These are phyloP conservation scores for Drosophila quadrilineata DNA, from an alignment of 1,140 invertebrate species.

Conservation along the genomic window DNA sequence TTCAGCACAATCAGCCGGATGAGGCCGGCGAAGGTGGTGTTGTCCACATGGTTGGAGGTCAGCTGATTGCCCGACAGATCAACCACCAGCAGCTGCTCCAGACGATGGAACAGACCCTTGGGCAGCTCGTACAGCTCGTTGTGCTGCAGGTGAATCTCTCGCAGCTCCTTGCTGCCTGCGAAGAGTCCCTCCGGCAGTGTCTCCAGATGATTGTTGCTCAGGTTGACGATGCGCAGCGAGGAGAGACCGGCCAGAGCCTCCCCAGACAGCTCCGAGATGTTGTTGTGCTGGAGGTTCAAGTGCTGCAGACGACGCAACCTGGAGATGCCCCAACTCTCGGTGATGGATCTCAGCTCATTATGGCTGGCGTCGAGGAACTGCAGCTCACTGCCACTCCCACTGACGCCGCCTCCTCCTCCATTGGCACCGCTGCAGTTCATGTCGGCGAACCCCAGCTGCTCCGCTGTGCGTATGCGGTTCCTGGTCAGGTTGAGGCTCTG, in stretches of 20 bases:
- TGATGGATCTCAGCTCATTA: slow-evolving; percentile 88
- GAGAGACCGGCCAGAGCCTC: slow-evolving; percentile 89
- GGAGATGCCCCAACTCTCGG: slow-evolving; percentile 87
- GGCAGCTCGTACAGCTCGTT: slow-evolving; percentile 91
- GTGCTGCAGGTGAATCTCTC: slow-evolving; percentile 91
- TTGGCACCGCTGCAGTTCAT: slow-evolving; percentile 83
- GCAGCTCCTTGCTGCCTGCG: slow-evolving; percentile 87
- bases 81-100: slow-evolving; percentile 91
- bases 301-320: slow-evolving; percentile 88
- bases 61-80: slow-evolving; percentile 94
- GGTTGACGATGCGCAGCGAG: slow-evolving; percentile 89
- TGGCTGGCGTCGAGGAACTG: slow-evolving; percentile 89
- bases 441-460: slow-evolving; percentile 87
- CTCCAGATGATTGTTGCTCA: slow-evolving; percentile 90
- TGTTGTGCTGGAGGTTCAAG: slow-evolving; percentile 91
- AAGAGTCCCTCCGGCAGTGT: slow-evolving; percentile 90
- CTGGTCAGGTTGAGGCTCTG: slow-evolving; percentile 91
- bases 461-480: slow-evolving; percentile 88
- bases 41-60: slow-evolving; percentile 90
- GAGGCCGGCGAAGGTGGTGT: slow-evolving; percentile 91
- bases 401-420: too few species aligned
- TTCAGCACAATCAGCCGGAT: slow-evolving; percentile 92
- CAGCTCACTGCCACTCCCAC: slow-evolving; percentile 83
- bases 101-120: slow-evolving; percentile 89
- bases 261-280: slow-evolving; percentile 89